Evolutionary conservation across 1,140 invertebrate species (phyloP).

Genomic region (Zaprionus vittiger): DNA sequence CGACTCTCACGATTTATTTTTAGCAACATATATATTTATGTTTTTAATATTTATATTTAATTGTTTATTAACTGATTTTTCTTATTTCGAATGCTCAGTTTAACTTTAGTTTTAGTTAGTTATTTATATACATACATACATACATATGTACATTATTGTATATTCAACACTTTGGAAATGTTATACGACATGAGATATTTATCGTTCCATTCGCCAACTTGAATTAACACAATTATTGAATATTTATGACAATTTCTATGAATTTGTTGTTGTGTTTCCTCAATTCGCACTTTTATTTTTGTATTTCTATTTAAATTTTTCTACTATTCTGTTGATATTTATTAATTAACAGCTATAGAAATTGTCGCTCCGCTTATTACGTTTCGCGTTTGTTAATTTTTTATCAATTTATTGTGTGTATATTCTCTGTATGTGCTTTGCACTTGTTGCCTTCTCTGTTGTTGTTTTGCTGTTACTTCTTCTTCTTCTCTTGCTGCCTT

Average conservation of each 20-base stretch:
- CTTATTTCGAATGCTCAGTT: background rate
- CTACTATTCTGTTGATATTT: slow-evolving; percentile 37
- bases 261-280: slow-evolving; percentile 20
- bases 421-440: background rate
- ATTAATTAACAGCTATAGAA: slow-evolving; percentile 34
- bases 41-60: slow-evolving; percentile 2
- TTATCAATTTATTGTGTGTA: slow-evolving; percentile 18
- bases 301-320: slow-evolving; percentile 8
- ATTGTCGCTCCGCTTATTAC: slow-evolving; percentile 11
- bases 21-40: background rate
- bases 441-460: slow-evolving; percentile 36
- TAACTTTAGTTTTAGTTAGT: slow-evolving; percentile 17
- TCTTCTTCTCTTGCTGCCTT: slow-evolving; percentile 3
- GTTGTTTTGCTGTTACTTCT: slow-evolving; percentile 21
- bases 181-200: background rate
- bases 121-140: background rate
- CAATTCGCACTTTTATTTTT: slow-evolving; percentile 49
- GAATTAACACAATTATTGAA: slow-evolving; percentile 20
- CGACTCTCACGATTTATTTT: background rate
- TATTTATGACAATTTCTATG: slow-evolving; percentile 20
- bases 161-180: background rate
- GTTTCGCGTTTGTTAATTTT: slow-evolving; percentile 20
- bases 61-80: background rate
- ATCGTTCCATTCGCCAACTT: background rate
- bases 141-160: too few relatives aligned